These are phyloP conservation scores for Drosophila testacea DNA, from an alignment of 2,888 invertebrate genomes.

Conservation along the genomic window DNA sequence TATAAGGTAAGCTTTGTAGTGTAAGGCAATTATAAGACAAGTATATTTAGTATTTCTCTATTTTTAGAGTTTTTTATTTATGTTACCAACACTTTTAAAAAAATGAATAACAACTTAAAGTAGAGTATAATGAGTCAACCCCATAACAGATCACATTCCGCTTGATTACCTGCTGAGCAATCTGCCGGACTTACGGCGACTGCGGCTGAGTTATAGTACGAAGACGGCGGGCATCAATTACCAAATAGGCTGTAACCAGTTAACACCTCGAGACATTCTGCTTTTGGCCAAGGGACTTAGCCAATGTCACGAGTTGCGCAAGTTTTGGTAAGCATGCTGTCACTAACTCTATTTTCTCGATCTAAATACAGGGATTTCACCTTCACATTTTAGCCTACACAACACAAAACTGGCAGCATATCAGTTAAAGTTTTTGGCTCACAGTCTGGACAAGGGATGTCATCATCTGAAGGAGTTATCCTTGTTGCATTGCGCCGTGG, in stretches of 20 bases:
- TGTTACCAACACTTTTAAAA: too few relatives aligned
- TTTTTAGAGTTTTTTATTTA: too few relatives aligned
- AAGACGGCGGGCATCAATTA: slow-evolving; percentile 84
- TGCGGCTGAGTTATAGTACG: slow-evolving; percentile 83
- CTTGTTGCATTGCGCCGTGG: slow-evolving; percentile 81
- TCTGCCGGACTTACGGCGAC: slow-evolving; percentile 83
- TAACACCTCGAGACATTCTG: slow-evolving; percentile 81
- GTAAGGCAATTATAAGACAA: too few relatives aligned
- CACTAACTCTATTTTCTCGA: too few relatives aligned
- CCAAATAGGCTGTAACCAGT: slow-evolving; percentile 83
- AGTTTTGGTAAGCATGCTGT: slow-evolving; percentile 79
- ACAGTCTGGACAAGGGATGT: slow-evolving; percentile 83
- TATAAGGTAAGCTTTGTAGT: too few relatives aligned
- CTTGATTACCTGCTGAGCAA: slow-evolving; percentile 84
- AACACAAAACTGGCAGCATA: slow-evolving; percentile 83
- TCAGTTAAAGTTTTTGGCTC: slow-evolving; percentile 81
- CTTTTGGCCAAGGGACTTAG: slow-evolving; percentile 81
- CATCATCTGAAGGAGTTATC: slow-evolving; percentile 79
- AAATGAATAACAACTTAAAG: neutral
- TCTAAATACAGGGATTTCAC: neutral
- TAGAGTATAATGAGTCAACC: slow-evolving; percentile 35
- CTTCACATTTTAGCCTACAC: slow-evolving; percentile 74
- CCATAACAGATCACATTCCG: slow-evolving; percentile 84
- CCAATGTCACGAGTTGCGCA: slow-evolving; percentile 81
- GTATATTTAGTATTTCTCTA: too few relatives aligned